Conservation (phyloP, 1,140 invertebrate species). For the Pissodes strobi region DNA sequence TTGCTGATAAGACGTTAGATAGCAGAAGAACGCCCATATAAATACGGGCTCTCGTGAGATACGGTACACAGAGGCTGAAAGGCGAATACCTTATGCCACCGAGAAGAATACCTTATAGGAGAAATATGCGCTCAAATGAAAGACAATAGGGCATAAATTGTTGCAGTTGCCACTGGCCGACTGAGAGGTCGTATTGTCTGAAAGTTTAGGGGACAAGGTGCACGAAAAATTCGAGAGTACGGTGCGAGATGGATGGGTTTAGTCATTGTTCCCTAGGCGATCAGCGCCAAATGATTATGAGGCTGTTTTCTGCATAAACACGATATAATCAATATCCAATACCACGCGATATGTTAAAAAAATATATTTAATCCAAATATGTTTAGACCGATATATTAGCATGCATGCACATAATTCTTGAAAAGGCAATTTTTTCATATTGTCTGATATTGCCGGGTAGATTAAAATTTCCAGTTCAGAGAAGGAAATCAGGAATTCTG, state of each 20-base stretch:
- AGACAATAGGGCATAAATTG: slow-evolving; percentile 57
- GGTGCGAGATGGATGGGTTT: neutral
- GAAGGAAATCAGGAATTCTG: too few species aligned
- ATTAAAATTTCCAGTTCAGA: too few species aligned
- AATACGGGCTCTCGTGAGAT: slow-evolving; percentile 27
- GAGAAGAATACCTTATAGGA: slow-evolving; percentile 47
- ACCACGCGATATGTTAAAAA: too few species aligned
- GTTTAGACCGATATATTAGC: too few species aligned
- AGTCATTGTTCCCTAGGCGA: too few species aligned
- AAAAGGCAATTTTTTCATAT: too few species aligned
- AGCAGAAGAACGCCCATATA: slow-evolving; percentile 25
- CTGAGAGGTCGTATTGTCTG: slow-evolving; percentile 14
- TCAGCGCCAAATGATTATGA: too few species aligned
- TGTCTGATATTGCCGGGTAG: too few species aligned
- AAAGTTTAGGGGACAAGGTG: slow-evolving; percentile 16
- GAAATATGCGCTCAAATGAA: slow-evolving; percentile 55
- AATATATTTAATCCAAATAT: too few species aligned
- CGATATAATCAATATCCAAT: too few species aligned
- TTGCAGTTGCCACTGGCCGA: slow-evolving; percentile 23
- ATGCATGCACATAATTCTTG: too few species aligned
- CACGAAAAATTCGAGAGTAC: slow-evolving; percentile 7
- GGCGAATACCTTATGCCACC: slow-evolving; percentile 29
- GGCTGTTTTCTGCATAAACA: too few species aligned
- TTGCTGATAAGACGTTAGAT: slow-evolving; percentile 24
- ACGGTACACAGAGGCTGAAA: slow-evolving; percentile 25